Conservation (phyloP, 2,888 invertebrate genomes). For the Eustalomyia histrio region DNA sequence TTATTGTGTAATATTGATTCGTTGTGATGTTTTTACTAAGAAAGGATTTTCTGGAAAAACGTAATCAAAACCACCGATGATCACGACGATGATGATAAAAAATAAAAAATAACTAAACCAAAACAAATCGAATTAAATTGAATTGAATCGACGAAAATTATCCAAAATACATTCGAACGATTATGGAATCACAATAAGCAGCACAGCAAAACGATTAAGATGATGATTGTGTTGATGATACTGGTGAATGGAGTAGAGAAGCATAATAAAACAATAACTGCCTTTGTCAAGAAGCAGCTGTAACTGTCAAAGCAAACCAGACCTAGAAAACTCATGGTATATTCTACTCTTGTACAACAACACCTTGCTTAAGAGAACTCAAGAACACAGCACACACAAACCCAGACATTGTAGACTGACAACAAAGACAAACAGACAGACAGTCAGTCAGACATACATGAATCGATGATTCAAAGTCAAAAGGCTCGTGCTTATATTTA, state of each 20-base stretch:
- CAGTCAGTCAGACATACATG: constrained; percentile 32
- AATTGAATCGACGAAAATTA: constrained; percentile 15
- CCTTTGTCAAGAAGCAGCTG: constrained; percentile 67
- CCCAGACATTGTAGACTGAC: constrained; percentile 8
- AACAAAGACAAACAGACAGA: constrained; percentile 12
- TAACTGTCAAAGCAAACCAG: constrained; percentile 66
- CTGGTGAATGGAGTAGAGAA: constrained; percentile 27
- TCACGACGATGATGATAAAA: constrained; percentile 22
- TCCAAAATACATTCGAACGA: constrained; percentile 48
- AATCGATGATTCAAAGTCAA: constrained; percentile 60
- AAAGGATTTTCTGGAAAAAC: constrained; percentile 58
- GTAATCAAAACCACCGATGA: constrained; percentile 61
- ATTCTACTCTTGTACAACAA: constrained; percentile 47
- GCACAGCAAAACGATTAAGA: constrained; percentile 26
- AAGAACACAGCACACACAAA: constrained; percentile 8
- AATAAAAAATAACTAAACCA: constrained; percentile 30
- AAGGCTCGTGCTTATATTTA: constrained; percentile 55
- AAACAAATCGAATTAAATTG: constrained; percentile 35
- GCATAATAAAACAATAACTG: constrained; percentile 42
- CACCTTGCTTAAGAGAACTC: constrained; percentile 42
- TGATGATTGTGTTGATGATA: constrained; percentile 20
- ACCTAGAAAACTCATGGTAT: constrained; percentile 60
- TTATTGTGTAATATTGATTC: constrained; percentile 64
- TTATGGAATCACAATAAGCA: constrained; percentile 28
- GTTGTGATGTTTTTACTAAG: constrained; percentile 31